Evolutionary conservation across 2,797 vertebrate genomes (phyloP), one percentile per base, ranked within the genome.

Genomic region (Channa striata): DNA sequence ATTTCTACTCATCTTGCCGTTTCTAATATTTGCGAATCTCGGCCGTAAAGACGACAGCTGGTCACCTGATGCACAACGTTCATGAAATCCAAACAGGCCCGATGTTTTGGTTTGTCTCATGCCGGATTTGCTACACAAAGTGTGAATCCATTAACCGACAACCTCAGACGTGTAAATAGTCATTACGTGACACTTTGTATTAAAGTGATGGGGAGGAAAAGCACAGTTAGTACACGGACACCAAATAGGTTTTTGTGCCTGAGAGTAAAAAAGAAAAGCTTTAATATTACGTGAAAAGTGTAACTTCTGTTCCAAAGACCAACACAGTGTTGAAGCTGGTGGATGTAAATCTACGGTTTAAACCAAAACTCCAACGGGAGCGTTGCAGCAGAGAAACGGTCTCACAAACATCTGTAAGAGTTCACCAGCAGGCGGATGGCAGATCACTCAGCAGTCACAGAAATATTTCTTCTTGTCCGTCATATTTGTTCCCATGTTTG

Each of bases 141-240:
- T 78, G 59, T 57, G 53, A 72, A n/a, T 74, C 63, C 67, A 67
- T 58, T 73, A 62, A 67, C 21, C 11, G 36, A 20, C 53, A 44
- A 59, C 73, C 78, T 81, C 83, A 77, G 67, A 60, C 19, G 57
- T 91, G 84, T 86, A 91, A 81, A 91, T 85, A 89, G 25, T 74
- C 1, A 16, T 59, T 42, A 62, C 9, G 58, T 67, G 53, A 67
- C 73, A 76, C 72, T 83, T 87, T 87, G 71, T 80, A 60, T 76
- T 59, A 3, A 50, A 53, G 56, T 0, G 19, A 73, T 17, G 77
- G 60, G 42, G 61, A 6, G 66, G 59, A 36, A 68, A 85, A 85
- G 72, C 82, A 83, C 80, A 85, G 72, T 72, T 70, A 76, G 40
- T 23, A 73, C 68, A 40, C 16, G 3, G 33, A 71, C 73, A 72